Conservation (phyloP, 2,113 vertebrate species). For the Platysteira castanea region DNA sequence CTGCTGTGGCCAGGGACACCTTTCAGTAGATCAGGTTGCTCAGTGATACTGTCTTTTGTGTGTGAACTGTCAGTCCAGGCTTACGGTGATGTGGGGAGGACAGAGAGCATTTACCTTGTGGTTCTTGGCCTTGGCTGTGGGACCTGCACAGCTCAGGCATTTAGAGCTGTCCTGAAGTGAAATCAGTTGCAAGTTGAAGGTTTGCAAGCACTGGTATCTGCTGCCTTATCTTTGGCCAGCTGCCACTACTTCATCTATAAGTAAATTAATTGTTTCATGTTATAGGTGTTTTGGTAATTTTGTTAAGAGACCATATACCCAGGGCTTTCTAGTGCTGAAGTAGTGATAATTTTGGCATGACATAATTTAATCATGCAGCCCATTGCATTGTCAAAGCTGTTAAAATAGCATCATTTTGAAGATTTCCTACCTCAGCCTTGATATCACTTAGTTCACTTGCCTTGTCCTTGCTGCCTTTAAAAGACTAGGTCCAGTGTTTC, state of each 20-base stretch:
- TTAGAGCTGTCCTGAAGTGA: not conserved
- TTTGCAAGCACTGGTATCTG: not conserved
- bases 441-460: not conserved
- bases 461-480: not conserved
- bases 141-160: not conserved
- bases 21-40: not conserved
- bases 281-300: not conserved
- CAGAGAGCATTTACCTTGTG: not conserved
- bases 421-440: not conserved
- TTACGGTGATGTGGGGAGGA: not conserved
- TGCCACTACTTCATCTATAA: not conserved
- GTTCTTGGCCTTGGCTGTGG: not conserved
- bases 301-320: not conserved
- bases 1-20: not conserved
- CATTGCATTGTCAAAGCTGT: not conserved
- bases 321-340: not conserved
- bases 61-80: not conserved
- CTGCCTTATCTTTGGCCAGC: not conserved
- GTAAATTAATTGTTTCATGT: not conserved
- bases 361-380: not conserved
- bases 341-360: not conserved
- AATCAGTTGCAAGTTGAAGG: not conserved
- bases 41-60: rapidly evolving
- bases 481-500: not conserved
- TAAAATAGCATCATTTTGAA: not conserved